Percentiles rank a stretch among this genome's conserved stretches.
phyloP scores from a whole-genome alignment of 2,888 invertebrate genomes.

The Calameuta pallipes region DNA sequence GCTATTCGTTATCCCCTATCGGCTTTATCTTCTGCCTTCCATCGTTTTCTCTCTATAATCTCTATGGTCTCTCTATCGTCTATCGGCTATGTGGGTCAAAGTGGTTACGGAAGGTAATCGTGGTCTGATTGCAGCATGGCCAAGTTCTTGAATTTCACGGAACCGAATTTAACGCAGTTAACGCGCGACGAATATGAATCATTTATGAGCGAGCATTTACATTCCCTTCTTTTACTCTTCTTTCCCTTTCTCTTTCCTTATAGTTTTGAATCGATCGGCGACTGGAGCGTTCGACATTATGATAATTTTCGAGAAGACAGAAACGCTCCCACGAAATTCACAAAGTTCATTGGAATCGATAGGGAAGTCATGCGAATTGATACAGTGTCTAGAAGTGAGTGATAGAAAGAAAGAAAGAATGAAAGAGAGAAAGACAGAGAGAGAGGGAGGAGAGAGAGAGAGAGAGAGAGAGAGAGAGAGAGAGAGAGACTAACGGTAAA shows the following conservation, averaged over 20 bases:
- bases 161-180: conserved; percentile 3
- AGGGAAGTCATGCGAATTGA: background rate
- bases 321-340: background rate
- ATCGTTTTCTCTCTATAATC: conserved; percentile 1
- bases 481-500: too few species aligned
- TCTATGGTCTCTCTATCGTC: conserved; percentile 9
- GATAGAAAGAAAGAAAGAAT: background rate
- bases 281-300: background rate
- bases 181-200: conserved; percentile 4
- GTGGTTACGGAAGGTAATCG: conserved; percentile 8
- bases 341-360: background rate
- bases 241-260: background rate
- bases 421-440: too few species aligned
- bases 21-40: background rate
- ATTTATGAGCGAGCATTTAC: background rate
- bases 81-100: conserved; percentile 11
- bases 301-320: background rate
- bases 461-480: too few species aligned
- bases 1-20: background rate
- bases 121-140: background rate
- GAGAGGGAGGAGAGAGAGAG: too few species aligned
- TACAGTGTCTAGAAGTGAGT: background rate
- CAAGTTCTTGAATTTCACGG: background rate
- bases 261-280: background rate
- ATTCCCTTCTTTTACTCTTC: background rate